These are phyloP conservation scores for Drosophila gunungcola DNA, from an alignment of 1,140 invertebrate genomes.

Conservation along the genomic window DNA sequence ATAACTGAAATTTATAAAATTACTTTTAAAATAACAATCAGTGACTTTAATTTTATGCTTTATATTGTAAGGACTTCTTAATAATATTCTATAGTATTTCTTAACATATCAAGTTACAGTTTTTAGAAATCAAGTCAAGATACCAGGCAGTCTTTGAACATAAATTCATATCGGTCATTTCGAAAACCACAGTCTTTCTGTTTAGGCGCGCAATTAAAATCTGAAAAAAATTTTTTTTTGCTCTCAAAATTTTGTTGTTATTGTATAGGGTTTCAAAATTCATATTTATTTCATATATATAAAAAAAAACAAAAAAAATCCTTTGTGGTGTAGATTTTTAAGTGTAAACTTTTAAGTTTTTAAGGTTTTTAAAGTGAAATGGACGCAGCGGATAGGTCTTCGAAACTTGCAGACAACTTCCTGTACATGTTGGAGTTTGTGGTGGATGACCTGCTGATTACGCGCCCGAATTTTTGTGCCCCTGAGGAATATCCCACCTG, in stretches of 20 bases:
- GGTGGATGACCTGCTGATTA: conserved; percentile 75
- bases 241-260: background rate
- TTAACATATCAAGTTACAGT: too few relatives aligned
- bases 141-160: background rate
- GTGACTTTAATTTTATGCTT: too few relatives aligned
- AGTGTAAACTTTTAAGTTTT: background rate
- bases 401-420: conserved; percentile 19
- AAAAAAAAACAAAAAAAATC: background rate
- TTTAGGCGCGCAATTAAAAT: background rate
- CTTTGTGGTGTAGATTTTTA: background rate
- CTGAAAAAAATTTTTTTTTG: background rate
- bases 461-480: conserved; percentile 69
- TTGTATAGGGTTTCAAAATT: background rate
- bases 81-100: too few relatives aligned
- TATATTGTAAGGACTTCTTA: too few relatives aligned
- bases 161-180: background rate
- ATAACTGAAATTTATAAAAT: too few relatives aligned
- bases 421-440: conserved; percentile 81
- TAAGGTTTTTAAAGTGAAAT: conserved; percentile 3
- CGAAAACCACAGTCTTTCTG: background rate
- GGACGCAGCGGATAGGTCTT: background rate
- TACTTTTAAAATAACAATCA: too few relatives aligned
- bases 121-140: too few relatives aligned
- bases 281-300: background rate
- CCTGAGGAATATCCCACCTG: conserved; percentile 81